Conservation (phyloP, 2,113 vertebrate genomes). For the Nesospiza acunhae region DNA sequence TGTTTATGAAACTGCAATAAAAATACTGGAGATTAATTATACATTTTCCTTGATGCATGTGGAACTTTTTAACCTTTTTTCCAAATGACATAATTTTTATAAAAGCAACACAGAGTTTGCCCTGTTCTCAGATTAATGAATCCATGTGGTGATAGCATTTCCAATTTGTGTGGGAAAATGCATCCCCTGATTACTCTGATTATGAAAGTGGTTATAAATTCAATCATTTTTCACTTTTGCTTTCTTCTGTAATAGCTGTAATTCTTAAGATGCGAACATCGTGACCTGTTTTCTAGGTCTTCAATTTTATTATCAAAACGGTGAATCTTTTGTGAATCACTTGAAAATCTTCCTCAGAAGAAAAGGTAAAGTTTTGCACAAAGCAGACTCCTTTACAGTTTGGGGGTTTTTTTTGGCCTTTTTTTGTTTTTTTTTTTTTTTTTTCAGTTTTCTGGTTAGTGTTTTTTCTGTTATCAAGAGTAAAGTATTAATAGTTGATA, state of each 20-base stretch:
- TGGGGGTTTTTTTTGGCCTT: too few species aligned
- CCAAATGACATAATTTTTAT: not conserved
- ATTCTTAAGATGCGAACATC: not conserved
- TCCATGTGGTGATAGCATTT: not conserved
- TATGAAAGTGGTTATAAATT: not conserved
- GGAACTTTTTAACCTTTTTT: not conserved
- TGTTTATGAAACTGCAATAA: not conserved
- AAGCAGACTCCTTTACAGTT: not conserved
- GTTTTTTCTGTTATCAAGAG: not conserved
- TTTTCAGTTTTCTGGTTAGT: not conserved
- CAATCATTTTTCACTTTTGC: not conserved
- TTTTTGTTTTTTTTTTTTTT: too few species aligned
- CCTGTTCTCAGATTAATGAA: not conserved
- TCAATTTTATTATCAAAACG: not conserved
- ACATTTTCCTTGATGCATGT: not conserved
- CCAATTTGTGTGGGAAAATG: not conserved
- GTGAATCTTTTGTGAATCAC: not conserved
- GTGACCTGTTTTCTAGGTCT: not conserved
- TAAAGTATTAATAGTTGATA: not conserved
- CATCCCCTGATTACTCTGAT: not conserved
- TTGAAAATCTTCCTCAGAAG: not conserved
- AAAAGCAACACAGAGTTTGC: not conserved
- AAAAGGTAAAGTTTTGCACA: not conserved
- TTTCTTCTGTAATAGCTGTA: constrained; percentile 3
- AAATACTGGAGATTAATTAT: not conserved